Base-by-base conservation (phyloP, 2,888 invertebrate genomes). In the Euproctis similis region DNA sequence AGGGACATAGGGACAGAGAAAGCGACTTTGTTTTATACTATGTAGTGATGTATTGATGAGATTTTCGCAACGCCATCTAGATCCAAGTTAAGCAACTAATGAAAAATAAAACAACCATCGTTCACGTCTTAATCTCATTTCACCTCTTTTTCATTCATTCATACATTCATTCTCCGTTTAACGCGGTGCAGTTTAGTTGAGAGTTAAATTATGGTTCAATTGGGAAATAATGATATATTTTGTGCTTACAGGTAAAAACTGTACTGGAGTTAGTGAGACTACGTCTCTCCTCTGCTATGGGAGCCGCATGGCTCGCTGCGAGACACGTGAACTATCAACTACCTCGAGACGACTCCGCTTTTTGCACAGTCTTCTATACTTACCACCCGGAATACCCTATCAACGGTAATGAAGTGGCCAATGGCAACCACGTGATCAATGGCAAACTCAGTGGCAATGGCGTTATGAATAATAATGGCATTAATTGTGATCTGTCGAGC, bases 271-370 rank as follows among this genome's bases (percentile, higher is more conserved):
- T 97, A 6, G 80, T 94, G 8, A 85, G 86, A 9, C 85, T 96
- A 8, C 91, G 88, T 8, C 90, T 90, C 1, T 89, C 91, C 1
- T 90, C 92, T 41, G 96, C 96, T 0, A 80, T 93, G 43, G 97
- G 97, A 0, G 95, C 97, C 0, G 93, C 93, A 0, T 93, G 93
- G 75, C 76, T 96, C 17, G 96, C 92, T 0, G 93, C 95, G 0
- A 91, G 92, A 53, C 87, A 87, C 35, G 76, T 91, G 0, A 66
- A 87, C 28, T 87, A 87, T 49, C 66, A 85, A 5, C 67, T 94
- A 28, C 90, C 92, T 0, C 76, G 92, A 11, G 91, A 93, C 53
- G 93, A 92, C 50, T 75, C 87, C 0, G 86, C 88, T 3, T 92
- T 93, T 61, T 90, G 90, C 45, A 77, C 87, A 17, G 80, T 89